Percentiles rank a stretch among this genome's conserved stretches.
Evolutionary conservation across 2,888 invertebrate species (phyloP).

Genomic region (Sinelater perroti): DNA sequence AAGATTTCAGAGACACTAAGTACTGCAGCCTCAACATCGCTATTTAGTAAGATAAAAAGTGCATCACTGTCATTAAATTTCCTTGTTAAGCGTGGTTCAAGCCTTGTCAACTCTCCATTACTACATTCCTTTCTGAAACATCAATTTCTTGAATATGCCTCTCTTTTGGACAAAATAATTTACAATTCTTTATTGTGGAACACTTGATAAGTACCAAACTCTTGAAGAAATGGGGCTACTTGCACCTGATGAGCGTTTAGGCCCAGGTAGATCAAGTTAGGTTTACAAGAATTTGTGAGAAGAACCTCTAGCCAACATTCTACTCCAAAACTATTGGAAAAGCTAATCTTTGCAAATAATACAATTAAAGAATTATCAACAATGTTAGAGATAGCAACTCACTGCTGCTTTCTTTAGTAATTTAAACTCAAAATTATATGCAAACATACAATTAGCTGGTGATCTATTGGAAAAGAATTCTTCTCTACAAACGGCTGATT

Average conservation of each 20-base stretch:
- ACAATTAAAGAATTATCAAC: constrained; percentile 1
- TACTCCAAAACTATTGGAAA: constrained; percentile 1
- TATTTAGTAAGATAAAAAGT: constrained; percentile 22
- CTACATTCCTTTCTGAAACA: constrained; percentile 10
- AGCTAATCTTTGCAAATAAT: constrained; percentile 14
- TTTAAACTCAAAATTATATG: constrained; percentile 25
- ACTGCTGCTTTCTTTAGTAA: constrained; percentile 21
- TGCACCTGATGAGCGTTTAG: constrained; percentile 25
- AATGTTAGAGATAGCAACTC: constrained; percentile 8
- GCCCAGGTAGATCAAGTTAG: constrained; percentile 9
- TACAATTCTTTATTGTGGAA: constrained; percentile 24
- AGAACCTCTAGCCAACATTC: constrained; percentile 32
- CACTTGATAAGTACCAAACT: constrained; percentile 13
- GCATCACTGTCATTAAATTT: constrained; percentile 24
- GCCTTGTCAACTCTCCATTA: constrained; percentile 19
- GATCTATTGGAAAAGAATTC: not conserved
- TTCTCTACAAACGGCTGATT: too few species aligned
- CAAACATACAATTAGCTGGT: constrained; percentile 11
- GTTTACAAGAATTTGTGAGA: not conserved
- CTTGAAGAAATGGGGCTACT: constrained; percentile 18
- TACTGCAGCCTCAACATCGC: not conserved
- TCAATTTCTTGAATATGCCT: not conserved
- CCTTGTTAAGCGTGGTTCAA: constrained; percentile 3
- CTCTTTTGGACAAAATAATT: not conserved
- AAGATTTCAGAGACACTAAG: constrained; percentile 8